phyloP scores from a whole-genome alignment of 2,113 vertebrate species.

The Passer domesticus region DNA sequence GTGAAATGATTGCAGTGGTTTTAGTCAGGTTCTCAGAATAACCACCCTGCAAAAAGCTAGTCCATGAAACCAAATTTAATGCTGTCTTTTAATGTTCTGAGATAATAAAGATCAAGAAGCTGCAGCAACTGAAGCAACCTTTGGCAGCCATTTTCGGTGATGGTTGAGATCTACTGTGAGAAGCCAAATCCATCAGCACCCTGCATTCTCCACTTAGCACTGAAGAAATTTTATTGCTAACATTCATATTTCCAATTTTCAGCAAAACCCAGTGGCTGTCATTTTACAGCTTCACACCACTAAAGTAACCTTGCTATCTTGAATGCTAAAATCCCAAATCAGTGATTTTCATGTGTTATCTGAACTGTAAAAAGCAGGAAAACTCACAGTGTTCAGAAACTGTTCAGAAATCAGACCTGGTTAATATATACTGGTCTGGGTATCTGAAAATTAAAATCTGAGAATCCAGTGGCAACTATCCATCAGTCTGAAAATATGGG shows the following conservation, averaged over 20 bases:
- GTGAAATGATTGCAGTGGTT: neutral
- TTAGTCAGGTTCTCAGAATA: neutral
- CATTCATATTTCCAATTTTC: neutral
- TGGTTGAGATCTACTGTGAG: neutral
- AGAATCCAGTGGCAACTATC: neutral
- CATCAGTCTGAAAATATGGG: neutral
- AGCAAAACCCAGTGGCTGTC: neutral
- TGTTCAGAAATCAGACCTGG: neutral
- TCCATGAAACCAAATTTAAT: neutral
- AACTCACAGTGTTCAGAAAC: neutral
- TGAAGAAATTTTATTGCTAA: neutral
- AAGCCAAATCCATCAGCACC: neutral
- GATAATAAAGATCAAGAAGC: neutral
- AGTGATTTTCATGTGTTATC: neutral
- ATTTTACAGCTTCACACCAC: neutral
- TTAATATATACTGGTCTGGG: neutral
- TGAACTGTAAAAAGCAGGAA: neutral
- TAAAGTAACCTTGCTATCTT: neutral
- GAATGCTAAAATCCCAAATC: neutral
- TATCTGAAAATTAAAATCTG: neutral
- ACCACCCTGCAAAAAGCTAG: neutral
- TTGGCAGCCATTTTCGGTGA: neutral
- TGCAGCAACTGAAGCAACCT: neutral
- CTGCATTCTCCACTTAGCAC: neutral
- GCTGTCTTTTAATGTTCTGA: neutral